phyloP scores from a whole-genome alignment of 2,888 invertebrate species.

The Meiosimyza decipiens region DNA sequence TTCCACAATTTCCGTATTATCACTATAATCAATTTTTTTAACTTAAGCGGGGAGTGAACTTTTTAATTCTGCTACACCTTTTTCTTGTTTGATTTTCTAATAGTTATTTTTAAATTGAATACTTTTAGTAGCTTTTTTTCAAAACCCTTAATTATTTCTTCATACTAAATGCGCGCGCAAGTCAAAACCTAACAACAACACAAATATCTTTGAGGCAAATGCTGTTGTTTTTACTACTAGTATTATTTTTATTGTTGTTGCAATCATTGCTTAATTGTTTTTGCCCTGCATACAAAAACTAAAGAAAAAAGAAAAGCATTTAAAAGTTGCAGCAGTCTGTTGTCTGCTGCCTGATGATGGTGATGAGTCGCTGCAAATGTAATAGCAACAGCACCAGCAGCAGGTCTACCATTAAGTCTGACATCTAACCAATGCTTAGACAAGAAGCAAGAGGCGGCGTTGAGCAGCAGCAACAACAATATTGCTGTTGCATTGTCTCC shows the following conservation, averaged over 20 bases:
- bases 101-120: no score
- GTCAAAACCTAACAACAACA: neutral
- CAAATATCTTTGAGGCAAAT: conserved; percentile 7
- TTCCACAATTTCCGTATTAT: no score
- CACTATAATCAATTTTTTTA: no score
- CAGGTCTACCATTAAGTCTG: conserved; percentile 13
- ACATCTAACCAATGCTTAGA: neutral
- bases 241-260: neutral
- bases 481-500: conserved; percentile 4
- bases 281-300: neutral
- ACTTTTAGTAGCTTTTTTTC: no score
- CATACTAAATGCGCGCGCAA: no score
- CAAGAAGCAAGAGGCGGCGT: neutral
- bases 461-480: no score
- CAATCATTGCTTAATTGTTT: conserved; percentile 21
- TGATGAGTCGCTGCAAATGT: no score
- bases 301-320: neutral
- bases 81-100: no score
- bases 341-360: no score
- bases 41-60: no score
- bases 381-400: neutral
- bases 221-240: neutral
- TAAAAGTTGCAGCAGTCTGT: neutral
- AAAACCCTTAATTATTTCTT: no score
- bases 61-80: no score